These are phyloP conservation scores for Sinonovacula constricta DNA, from an alignment of 1,140 invertebrate genomes.

Conservation along the genomic window DNA sequence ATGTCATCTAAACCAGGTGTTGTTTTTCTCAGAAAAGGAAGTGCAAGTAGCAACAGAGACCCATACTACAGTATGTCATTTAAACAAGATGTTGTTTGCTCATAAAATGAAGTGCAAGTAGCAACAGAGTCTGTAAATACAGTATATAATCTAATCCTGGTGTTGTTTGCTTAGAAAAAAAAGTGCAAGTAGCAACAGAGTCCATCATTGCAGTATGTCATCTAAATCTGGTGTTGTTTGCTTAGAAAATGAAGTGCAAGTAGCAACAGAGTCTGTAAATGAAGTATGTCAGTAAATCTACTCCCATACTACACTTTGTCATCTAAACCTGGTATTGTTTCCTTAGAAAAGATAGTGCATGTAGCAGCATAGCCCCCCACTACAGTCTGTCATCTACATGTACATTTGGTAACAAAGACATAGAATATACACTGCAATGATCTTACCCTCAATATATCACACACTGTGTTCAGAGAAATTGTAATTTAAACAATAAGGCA, in stretches of 20 bases:
- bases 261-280: slow-evolving; percentile 65
- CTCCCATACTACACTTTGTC: slow-evolving; percentile 69
- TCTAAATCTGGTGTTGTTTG: too few relatives aligned
- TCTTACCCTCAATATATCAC: too few relatives aligned
- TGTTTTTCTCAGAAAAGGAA: background rate
- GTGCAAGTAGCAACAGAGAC: background rate
- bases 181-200: background rate
- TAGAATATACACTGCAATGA: too few relatives aligned
- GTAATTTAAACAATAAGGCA: too few relatives aligned
- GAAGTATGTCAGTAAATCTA: too few relatives aligned
- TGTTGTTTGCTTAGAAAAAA: background rate
- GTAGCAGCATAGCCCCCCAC: background rate
- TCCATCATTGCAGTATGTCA: too few relatives aligned
- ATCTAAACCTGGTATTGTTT: background rate
- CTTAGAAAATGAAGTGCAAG: too few relatives aligned
- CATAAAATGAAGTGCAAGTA: background rate
- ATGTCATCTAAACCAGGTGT: slow-evolving; percentile 23
- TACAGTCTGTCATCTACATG: background rate
- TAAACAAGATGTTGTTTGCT: background rate
- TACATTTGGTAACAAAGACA: too few relatives aligned
- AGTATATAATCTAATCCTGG: background rate
- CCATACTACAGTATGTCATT: background rate
- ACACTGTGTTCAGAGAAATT: too few relatives aligned
- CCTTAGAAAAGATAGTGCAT: background rate
- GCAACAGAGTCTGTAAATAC: background rate